Evolutionary conservation across 2,113 vertebrate genomes (phyloP), one percentile per base, ranked within the genome.

Genomic region (Ascaphus truei): DNA sequence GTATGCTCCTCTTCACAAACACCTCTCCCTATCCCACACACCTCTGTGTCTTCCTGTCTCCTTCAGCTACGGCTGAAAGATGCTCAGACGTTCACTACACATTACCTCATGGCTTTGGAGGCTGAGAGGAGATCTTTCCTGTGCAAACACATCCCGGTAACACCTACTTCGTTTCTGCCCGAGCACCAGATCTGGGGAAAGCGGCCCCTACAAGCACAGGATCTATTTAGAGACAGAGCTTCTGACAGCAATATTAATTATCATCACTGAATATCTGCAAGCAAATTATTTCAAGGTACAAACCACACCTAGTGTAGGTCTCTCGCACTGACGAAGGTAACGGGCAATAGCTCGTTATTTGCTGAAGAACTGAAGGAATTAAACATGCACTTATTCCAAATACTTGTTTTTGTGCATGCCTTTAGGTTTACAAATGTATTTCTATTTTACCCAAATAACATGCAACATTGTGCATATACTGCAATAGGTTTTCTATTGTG

Each of bases 111-210:
- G 22, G 9, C 12, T 61, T 16, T 50, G 53, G 43, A 29, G 43
- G 31, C 30, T 67, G 64, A 20, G 39, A 34, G 56, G 66, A 45
- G 64, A 71, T 39, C 50, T 34, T 43, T 66, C 63, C 45, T 61
- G 67, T 41, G 61, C 57, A 31, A 57, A 51, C 67, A 71, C 57
- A 61, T 71, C 67, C 67, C 47, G 22, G 43, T 52, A 51, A 71
- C 67, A 71, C 67, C 67, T 61, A 11, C 45, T 51, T 69, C 41
- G 31, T 69, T 50, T 69, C 66, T 37, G 65, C 8, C 37, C 11
- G 27, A 55, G 51, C 51, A 47, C 13, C 31, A 37, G 56, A n/a
- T 69, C 56, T 50, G 66, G 57, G 11, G 53, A 48, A 60, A 37
- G 56, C 43, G 59, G 66, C 25, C 56, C 36, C 56, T 61, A 47